Conservation (phyloP, 1,140 invertebrate genomes). For the Geopemphigus sp. region DNA sequence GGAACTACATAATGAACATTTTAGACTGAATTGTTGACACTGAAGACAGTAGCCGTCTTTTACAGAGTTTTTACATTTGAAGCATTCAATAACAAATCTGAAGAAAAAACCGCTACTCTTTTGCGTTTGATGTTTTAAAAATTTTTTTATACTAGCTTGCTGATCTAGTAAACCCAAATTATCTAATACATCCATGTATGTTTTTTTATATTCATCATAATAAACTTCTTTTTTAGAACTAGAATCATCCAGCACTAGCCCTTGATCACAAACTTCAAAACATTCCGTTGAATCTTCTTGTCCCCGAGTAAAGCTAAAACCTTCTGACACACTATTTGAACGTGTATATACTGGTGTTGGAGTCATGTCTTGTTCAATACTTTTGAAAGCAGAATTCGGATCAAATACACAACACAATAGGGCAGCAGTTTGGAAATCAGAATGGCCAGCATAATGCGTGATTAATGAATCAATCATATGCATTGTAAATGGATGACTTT, state of each 20-base stretch:
- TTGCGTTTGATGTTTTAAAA: constrained; percentile 64
- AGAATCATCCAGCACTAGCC: constrained; percentile 22
- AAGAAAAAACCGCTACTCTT: constrained; percentile 60
- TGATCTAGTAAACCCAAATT: constrained; percentile 79
- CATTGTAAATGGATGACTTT: constrained; percentile 80
- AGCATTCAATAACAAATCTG: constrained; percentile 75
- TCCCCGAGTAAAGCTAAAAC: constrained; percentile 38
- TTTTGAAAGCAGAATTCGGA: constrained; percentile 56
- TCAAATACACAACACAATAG: constrained; percentile 87
- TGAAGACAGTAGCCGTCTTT: constrained; percentile 63
- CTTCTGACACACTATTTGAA: constrained; percentile 29
- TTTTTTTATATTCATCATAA: constrained; percentile 83
- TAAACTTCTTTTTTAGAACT: constrained; percentile 56
- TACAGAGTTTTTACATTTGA: constrained; percentile 63
- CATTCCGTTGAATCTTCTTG: constrained; percentile 42
- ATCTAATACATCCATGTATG: constrained; percentile 86
- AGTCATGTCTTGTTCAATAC: constrained; percentile 53
- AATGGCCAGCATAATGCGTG: constrained; percentile 71
- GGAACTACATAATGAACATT: constrained; percentile 81
- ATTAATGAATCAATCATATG: constrained; percentile 80
- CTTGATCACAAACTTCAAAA: constrained; percentile 40
- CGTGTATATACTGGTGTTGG: constrained; percentile 22
- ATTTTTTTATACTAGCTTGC: constrained; percentile 79
- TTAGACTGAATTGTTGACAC: constrained; percentile 70
- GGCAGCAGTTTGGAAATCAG: constrained; percentile 89